These are phyloP conservation scores for Coreoperca whiteheadi DNA, from an alignment of 2,113 vertebrate species.

Conservation along the genomic window DNA sequence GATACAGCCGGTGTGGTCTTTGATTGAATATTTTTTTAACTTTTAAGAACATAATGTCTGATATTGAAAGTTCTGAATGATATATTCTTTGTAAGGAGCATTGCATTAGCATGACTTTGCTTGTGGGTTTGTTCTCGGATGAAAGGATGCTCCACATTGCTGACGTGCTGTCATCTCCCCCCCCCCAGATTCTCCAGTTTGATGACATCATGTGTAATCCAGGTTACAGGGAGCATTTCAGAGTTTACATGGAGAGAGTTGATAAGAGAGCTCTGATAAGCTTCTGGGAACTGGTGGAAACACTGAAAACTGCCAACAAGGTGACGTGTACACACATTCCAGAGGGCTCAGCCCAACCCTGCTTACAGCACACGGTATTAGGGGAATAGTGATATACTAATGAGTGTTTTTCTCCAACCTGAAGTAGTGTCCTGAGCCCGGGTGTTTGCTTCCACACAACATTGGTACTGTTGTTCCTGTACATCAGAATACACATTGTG, in stretches of 20 bases:
- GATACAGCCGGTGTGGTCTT: not conserved
- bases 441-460: not conserved
- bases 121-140: not conserved
- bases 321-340: slow-evolving; percentile 70
- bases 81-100: not conserved
- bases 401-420: not conserved
- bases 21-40: not conserved
- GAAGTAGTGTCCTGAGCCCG: not conserved
- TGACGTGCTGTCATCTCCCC: not conserved
- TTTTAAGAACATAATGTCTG: not conserved
- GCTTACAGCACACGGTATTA: not conserved
- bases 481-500: not conserved
- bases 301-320: slow-evolving; percentile 95
- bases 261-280: slow-evolving; percentile 92
- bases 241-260: slow-evolving; percentile 93
- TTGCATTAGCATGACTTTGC: not conserved
- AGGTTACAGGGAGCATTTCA: slow-evolving; percentile 91
- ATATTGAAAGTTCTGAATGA: not conserved
- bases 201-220: slow-evolving; percentile 93
- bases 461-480: not conserved
- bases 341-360: not conserved
- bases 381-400: not conserved
- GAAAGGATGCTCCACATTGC: not conserved
- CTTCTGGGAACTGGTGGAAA: slow-evolving; percentile 97
- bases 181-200: slow-evolving; percentile 94